Base-by-base conservation (phyloP, 2,888 invertebrate species). In the Ctenicera cuprea region DNA sequence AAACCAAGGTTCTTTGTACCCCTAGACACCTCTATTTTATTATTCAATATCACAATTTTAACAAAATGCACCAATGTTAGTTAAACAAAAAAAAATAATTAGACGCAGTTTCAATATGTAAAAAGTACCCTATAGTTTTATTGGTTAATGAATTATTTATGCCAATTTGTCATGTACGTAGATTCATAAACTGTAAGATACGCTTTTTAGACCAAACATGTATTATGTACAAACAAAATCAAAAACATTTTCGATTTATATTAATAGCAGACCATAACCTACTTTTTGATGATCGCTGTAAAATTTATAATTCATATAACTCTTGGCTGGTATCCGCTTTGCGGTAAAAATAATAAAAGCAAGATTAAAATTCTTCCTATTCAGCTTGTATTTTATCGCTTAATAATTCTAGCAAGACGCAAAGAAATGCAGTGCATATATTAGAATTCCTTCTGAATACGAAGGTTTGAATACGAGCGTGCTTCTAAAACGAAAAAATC, bases 291-390 rank as follows among this genome's bases (percentile, higher is more conserved):
- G 30, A 61, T 48, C 33, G 59, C 26, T 45, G 12, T 45, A 54
- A 70, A 70, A 63, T 65, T 65, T 71, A 71, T 65, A 71, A 71
- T 59, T 54, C 64, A 64, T 52, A 62, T 65, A 70, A 50, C 59
- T 71, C 41, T 43, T 65, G 43, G 57, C 43, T 48, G 20, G 54
- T 26, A 57, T 57, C 30, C 64, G 43, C 30, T 52, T 37, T 54
- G 50, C 62, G 30, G 54, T 30, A 45, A 57, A 63, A 70, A 70
- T 71, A 71, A 71, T 71, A 71, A 71, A 65, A 59, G 45, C 22
- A 45, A 65, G 64, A 71, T 71, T 71, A 65, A 74, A 74, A 74
- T 74, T 74, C 69, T 65, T 74, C 20, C 73, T 63, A 69, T 69
- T 74, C 70, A 67, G 26, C 41, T 70, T 69, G 43, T 69, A 70